phyloP scores from a whole-genome alignment of 1,140 invertebrate genomes.

The Laodelphax striatellus region DNA sequence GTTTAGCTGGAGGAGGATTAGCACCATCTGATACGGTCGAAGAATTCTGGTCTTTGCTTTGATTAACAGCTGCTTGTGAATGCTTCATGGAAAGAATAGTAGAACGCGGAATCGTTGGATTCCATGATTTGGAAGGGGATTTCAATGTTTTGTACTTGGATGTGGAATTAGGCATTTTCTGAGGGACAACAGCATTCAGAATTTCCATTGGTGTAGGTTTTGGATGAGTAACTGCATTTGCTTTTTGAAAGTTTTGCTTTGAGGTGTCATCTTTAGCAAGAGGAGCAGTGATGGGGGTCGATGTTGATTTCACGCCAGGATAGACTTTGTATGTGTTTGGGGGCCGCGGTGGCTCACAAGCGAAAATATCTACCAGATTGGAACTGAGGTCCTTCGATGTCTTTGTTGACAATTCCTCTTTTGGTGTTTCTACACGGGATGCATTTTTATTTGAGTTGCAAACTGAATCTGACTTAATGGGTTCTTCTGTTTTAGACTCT shows the following conservation, averaged over 20 bases:
- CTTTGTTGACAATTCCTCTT: no score
- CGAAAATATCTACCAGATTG: no score
- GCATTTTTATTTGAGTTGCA: no score
- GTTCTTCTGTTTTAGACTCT: no score
- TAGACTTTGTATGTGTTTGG: slow-evolving; percentile 2
- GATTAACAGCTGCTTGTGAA: slow-evolving; percentile 11
- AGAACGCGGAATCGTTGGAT: slow-evolving; percentile 40
- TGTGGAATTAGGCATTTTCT: slow-evolving; percentile 18
- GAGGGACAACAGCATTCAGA: background rate
- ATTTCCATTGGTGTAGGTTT: slow-evolving; percentile 2
- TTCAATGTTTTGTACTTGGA: slow-evolving; percentile 42
- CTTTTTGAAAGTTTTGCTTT: background rate
- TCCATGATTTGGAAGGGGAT: slow-evolving; percentile 44
- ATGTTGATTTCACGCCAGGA: slow-evolving; percentile 5
- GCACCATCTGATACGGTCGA: slow-evolving; percentile 28
- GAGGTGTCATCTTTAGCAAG: background rate
- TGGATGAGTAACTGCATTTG: background rate
- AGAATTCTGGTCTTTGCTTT: slow-evolving; percentile 17
- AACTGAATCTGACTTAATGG: no score
- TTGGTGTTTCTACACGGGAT: no score
- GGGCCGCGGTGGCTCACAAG: background rate
- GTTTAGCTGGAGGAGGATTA: slow-evolving; percentile 30
- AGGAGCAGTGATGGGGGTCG: background rate
- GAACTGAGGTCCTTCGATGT: no score
- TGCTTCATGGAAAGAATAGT: slow-evolving; percentile 37